These are phyloP conservation scores for Mobula hypostoma DNA, from an alignment of 2,113 vertebrate species.

Conservation along the genomic window DNA sequence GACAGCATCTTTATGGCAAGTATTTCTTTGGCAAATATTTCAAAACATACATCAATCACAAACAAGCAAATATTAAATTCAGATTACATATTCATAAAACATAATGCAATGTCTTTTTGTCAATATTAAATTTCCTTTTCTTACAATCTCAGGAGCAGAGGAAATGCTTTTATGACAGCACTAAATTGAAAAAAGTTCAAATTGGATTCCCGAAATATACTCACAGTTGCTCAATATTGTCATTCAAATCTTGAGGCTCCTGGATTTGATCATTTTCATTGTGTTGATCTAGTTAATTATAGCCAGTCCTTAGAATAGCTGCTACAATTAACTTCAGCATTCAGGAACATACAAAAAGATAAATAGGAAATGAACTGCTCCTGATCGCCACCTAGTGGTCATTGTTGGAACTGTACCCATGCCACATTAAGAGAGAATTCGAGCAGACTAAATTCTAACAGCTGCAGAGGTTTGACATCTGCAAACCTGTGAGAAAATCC, in stretches of 20 bases:
- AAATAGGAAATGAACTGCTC: neutral
- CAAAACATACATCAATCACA: neutral
- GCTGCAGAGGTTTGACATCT: neutral
- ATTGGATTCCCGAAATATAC: neutral
- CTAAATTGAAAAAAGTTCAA: neutral
- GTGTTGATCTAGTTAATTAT: neutral
- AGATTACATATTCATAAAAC: neutral
- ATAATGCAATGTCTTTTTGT: neutral
- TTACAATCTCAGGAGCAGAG: neutral
- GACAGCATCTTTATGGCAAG: neutral
- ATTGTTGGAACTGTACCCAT: neutral
- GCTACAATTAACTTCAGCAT: neutral
- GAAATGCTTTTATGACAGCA: neutral
- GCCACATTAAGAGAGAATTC: neutral
- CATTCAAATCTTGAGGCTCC: neutral
- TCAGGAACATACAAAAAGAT: neutral
- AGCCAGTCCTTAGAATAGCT: neutral
- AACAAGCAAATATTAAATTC: slow-evolving; percentile 16
- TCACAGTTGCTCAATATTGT: neutral
- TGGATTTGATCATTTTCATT: neutral
- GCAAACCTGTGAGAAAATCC: neutral
- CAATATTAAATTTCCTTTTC: slow-evolving; percentile 22
- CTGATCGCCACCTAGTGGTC: neutral
- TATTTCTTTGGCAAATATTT: neutral
- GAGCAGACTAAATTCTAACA: neutral